phyloP scores from a whole-genome alignment of 2,797 vertebrate species.

The Pseudotriccus pelzelni region DNA sequence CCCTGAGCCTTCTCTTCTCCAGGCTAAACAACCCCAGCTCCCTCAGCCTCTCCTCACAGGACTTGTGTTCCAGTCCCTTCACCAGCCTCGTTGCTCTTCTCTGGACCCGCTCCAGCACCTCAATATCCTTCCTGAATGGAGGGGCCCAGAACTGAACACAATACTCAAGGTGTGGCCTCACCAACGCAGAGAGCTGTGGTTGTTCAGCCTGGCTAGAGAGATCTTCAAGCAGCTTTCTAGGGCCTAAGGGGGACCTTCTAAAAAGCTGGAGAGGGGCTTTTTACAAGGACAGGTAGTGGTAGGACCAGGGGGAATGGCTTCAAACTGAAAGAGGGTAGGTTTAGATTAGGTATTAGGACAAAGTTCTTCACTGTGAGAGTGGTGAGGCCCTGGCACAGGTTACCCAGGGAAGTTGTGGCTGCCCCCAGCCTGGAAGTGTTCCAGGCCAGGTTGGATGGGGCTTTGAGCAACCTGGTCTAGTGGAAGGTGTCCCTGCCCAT shows the following conservation, averaged over 20 bases:
- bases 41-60: no score
- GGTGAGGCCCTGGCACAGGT: background rate
- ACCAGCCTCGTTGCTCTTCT: no score
- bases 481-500: background rate
- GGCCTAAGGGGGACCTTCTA: no score
- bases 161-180: no score
- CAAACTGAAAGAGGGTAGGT: background rate
- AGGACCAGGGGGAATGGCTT: fast-evolving
- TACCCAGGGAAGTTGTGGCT: background rate
- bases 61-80: no score
- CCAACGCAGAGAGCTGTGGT: background rate
- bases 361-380: background rate
- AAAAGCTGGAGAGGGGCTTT: background rate
- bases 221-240: background rate
- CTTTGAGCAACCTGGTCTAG: background rate
- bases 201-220: background rate
- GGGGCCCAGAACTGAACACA: no score
- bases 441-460: background rate
- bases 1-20: no score
- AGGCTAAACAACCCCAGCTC: no score
- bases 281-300: fast-evolving
- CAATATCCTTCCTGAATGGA: no score
- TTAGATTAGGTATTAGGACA: background rate
- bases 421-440: background rate
- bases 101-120: no score